Percentiles rank a stretch among this genome's conserved stretches.
These are phyloP conservation scores for Siniperca scherzeri DNA, from an alignment of 2,797 vertebrate species.

Conservation along the genomic window DNA sequence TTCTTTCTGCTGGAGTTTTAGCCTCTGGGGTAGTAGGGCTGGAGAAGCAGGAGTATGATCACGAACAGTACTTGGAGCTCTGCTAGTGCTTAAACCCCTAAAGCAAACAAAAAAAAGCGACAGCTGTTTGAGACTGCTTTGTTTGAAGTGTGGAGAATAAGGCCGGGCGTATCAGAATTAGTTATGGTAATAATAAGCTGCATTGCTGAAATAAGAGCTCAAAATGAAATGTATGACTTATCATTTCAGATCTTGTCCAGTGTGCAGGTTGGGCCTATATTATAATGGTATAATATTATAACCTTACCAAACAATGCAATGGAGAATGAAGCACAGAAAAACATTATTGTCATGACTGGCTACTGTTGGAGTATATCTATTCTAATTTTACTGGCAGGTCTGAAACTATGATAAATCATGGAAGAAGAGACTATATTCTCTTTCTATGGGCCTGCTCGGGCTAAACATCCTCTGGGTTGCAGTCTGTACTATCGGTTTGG, in stretches of 20 bases:
- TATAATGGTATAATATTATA: not conserved
- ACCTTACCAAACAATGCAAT: not conserved
- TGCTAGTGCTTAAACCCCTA: conserved; percentile 38
- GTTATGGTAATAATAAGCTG: not conserved
- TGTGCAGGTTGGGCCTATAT: not conserved
- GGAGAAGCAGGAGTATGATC: conserved; percentile 17
- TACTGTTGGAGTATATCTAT: not conserved
- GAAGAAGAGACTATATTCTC: not conserved
- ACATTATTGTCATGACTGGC: not conserved
- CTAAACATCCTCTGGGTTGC: conserved; percentile 21
- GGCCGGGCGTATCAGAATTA: not conserved
- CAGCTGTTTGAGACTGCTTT: conserved; percentile 46
- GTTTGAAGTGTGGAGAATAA: conserved; percentile 40
- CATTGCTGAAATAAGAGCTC: conserved; percentile 10
- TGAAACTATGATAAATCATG: conserved; percentile 22
- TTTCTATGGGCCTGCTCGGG: conserved; percentile 36
- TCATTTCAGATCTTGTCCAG: not conserved
- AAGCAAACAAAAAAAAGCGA: conserved; percentile 34
- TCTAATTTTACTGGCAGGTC: not conserved
- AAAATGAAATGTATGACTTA: conserved; percentile 13
- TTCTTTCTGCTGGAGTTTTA: conserved; percentile 32
- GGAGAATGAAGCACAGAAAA: not conserved
- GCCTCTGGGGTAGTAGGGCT: conserved; percentile 30
- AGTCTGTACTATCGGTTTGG: conserved; percentile 32
- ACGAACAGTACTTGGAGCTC: conserved; percentile 40